These are phyloP conservation scores for Grus americana DNA, from an alignment of 2,113 vertebrate genomes.

Conservation along the genomic window DNA sequence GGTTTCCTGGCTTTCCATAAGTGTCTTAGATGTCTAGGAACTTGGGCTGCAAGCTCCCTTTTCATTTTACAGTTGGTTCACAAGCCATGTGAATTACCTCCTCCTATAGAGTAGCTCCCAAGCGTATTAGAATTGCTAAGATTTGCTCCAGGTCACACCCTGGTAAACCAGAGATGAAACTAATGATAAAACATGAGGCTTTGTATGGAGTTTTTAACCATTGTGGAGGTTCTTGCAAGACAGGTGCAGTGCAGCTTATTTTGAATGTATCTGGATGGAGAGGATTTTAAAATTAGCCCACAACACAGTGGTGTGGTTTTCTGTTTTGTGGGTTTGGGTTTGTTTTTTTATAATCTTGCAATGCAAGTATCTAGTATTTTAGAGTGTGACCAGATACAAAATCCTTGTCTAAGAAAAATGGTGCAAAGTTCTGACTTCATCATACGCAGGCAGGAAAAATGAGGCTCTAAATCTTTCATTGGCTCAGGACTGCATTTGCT, in stretches of 20 bases:
- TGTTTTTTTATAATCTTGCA: background rate
- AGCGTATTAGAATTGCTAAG: background rate
- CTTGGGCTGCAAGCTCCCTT: background rate
- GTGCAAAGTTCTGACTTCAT: background rate
- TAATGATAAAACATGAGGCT: background rate
- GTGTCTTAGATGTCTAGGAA: background rate
- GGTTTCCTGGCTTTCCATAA: background rate
- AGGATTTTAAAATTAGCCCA: background rate
- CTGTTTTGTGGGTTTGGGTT: no score
- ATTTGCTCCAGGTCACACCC: background rate
- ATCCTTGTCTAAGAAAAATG: background rate
- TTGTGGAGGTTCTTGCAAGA: background rate
- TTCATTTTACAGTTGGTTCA: background rate
- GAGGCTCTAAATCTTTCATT: background rate
- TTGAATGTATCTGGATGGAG: background rate
- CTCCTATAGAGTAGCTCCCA: no score
- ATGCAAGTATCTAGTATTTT: background rate
- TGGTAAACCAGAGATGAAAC: background rate
- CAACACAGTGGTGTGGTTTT: background rate
- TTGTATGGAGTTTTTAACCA: background rate
- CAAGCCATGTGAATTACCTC: background rate
- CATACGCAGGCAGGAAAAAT: background rate
- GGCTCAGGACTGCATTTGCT: background rate
- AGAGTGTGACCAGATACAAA: background rate
- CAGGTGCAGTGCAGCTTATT: background rate